These are phyloP conservation scores for Agrenia bidenticulata DNA, from an alignment of 2,888 invertebrate genomes.

Conservation along the genomic window DNA sequence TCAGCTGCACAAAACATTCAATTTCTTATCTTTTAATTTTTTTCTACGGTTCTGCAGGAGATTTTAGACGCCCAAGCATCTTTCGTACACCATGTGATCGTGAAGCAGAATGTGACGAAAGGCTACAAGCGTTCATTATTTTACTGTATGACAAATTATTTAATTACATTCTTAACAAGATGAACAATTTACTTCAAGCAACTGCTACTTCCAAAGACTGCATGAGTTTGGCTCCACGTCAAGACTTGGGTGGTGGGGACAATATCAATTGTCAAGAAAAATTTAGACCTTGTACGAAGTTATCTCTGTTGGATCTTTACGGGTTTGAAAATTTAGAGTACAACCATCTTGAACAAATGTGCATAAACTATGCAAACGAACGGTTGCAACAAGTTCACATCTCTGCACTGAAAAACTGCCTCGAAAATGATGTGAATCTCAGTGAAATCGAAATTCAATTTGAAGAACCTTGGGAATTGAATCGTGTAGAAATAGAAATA, in stretches of 20 bases:
- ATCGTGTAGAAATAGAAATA: constrained; percentile 36
- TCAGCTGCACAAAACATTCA: too few species aligned
- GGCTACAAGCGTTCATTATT: constrained; percentile 35
- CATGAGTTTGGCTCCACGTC: constrained; percentile 10
- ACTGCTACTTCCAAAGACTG: too few species aligned
- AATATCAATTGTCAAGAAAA: too few species aligned
- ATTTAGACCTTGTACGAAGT: too few species aligned
- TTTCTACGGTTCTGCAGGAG: constrained; percentile 11
- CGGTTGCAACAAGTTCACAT: constrained; percentile 44
- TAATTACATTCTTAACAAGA: constrained; percentile 30
- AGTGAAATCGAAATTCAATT: constrained; percentile 19
- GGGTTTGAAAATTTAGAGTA: constrained; percentile 45
- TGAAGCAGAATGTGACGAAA: constrained; percentile 38
- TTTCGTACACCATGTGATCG: constrained; percentile 35
- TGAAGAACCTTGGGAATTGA: constrained; percentile 34
- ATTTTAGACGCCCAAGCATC: constrained; percentile 20
- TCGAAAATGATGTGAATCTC: constrained; percentile 22
- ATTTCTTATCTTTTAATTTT: too few species aligned
- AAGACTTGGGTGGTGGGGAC: too few species aligned
- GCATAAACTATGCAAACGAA: constrained; percentile 49
- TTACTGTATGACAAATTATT: constrained; percentile 46
- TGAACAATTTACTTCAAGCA: constrained; percentile 28
- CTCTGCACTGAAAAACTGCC: constrained; percentile 32
- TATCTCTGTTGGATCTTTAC: constrained; percentile 43
- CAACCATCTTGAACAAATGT: constrained; percentile 47